phyloP scores from a whole-genome alignment of 2,113 vertebrate genomes.

The Grammomys dolichurus region DNA sequence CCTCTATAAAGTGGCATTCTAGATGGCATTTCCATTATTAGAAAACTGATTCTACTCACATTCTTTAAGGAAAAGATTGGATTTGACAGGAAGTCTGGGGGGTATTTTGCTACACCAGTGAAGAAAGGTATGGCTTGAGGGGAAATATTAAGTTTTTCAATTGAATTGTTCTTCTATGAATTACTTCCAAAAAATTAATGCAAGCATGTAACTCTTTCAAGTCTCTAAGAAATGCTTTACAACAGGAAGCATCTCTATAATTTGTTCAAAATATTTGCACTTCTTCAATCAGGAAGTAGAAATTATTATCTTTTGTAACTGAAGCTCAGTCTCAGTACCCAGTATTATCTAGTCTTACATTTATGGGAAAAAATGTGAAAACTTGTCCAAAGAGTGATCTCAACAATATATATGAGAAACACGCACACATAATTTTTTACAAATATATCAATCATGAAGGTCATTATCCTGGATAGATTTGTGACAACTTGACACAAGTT shows the following conservation, averaged over 20 bases:
- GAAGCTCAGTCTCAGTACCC: background rate
- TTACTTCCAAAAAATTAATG: slow-evolving; percentile 81
- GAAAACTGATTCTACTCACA: slow-evolving; percentile 42
- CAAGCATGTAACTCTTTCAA: slow-evolving; percentile 73
- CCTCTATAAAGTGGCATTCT: slow-evolving; percentile 64
- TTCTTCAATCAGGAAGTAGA: slow-evolving; percentile 50
- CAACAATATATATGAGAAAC: background rate
- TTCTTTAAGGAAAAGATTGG: slow-evolving; percentile 69
- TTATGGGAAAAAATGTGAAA: background rate
- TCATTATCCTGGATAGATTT: background rate
- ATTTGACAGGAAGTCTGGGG: slow-evolving; percentile 74
- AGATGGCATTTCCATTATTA: slow-evolving; percentile 72
- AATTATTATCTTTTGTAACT: slow-evolving; percentile 44
- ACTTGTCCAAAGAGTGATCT: background rate
- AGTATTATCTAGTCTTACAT: background rate
- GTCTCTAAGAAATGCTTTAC: slow-evolving; percentile 61
- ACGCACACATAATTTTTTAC: no score
- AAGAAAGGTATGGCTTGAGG: slow-evolving; percentile 62
- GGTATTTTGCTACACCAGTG: slow-evolving; percentile 69
- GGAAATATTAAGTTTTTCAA: slow-evolving; percentile 71
- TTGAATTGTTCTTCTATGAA: slow-evolving; percentile 72
- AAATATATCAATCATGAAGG: background rate
- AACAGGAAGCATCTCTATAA: slow-evolving; percentile 59
- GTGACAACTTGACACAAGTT: background rate
- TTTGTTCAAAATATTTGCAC: slow-evolving; percentile 73